Evolutionary conservation across 1,140 invertebrate species (phyloP).

Genomic region (Temnothorax nylanderi): DNA sequence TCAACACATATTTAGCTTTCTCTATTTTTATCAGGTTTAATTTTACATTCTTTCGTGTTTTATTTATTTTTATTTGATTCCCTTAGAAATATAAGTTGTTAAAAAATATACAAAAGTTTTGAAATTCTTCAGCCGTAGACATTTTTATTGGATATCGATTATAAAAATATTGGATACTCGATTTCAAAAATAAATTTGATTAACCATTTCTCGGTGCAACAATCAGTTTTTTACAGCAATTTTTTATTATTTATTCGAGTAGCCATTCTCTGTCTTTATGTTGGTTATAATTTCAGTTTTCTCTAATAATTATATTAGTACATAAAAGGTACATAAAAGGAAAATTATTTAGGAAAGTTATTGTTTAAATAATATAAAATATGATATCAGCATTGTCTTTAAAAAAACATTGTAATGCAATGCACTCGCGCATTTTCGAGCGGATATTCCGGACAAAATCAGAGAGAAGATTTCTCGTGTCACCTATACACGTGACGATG

Average conservation of each 20-base stretch:
- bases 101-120: neutral
- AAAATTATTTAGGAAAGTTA: neutral
- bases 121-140: neutral
- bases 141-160: neutral
- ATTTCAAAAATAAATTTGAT: neutral
- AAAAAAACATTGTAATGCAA: neutral
- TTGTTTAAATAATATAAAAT: neutral
- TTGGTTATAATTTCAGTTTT: neutral
- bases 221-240: neutral
- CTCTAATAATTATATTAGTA: neutral
- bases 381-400: neutral
- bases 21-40: neutral
- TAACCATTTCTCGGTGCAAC: neutral
- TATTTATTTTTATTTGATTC: neutral
- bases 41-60: neutral
- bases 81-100: neutral
- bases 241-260: neutral
- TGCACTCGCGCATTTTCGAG: neutral
- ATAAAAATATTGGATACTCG: neutral
- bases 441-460: neutral
- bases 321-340: neutral
- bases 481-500: neutral
- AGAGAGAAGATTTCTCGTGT: neutral
- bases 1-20: neutral
- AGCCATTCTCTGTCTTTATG: neutral